phyloP scores from a whole-genome alignment of 2,888 invertebrate genomes.

The Diabrotica balteata region DNA sequence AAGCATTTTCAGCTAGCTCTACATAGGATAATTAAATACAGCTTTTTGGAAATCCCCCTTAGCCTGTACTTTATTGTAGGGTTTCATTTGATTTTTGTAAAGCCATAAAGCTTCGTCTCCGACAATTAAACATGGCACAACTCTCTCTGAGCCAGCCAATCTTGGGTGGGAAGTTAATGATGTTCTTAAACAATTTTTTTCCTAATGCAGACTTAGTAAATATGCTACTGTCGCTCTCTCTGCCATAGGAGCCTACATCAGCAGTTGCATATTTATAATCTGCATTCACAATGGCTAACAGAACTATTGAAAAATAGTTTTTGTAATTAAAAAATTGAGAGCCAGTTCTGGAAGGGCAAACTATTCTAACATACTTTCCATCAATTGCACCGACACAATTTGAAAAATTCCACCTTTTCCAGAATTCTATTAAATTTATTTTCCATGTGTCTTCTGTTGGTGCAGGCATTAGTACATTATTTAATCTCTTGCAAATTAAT shows the following conservation, averaged over 20 bases:
- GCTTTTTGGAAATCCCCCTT: slow-evolving; percentile 28
- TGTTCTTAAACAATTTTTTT: slow-evolving; percentile 18
- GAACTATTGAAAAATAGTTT: slow-evolving; percentile 32
- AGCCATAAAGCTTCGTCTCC: slow-evolving; percentile 45
- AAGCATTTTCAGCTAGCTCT: slow-evolving; percentile 33
- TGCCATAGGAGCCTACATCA: slow-evolving; percentile 34
- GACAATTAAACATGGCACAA: slow-evolving; percentile 33
- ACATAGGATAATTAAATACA: slow-evolving; percentile 31
- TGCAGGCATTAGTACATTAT: slow-evolving; percentile 19
- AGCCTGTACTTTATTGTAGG: slow-evolving; percentile 37
- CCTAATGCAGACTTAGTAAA: slow-evolving; percentile 31
- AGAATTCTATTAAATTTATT: slow-evolving; percentile 25
- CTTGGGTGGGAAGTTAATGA: slow-evolving; percentile 19
- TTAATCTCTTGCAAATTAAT: not conserved
- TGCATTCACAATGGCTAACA: slow-evolving; percentile 33
- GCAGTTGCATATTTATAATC: slow-evolving; percentile 32
- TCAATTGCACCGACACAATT: slow-evolving; percentile 22
- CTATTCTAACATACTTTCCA: slow-evolving; percentile 24
- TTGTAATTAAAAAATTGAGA: slow-evolving; percentile 36
- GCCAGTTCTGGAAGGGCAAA: slow-evolving; percentile 18
- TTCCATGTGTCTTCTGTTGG: slow-evolving; percentile 17
- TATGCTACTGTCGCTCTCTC: slow-evolving; percentile 33
- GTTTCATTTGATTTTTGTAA: slow-evolving; percentile 39
- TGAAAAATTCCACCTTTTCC: slow-evolving; percentile 33
- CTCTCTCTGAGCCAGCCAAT: slow-evolving; percentile 5